Percentiles rank a stretch among this genome's conserved stretches.
These are phyloP conservation scores for Spilarctia lutea DNA, from an alignment of 2,888 invertebrate genomes.

Conservation along the genomic window DNA sequence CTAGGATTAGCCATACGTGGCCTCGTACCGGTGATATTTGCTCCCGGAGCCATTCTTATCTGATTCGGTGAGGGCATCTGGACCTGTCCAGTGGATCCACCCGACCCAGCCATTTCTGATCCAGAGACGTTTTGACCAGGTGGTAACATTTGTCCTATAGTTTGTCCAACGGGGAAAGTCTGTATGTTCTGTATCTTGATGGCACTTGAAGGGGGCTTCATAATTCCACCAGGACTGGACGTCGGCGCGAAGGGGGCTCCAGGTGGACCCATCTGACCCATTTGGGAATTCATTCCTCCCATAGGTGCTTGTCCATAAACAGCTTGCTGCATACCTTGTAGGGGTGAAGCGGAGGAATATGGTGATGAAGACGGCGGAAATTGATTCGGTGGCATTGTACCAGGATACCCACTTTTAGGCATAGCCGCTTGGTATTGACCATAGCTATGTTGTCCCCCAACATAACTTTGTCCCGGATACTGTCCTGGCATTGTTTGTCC, in stretches of 20 bases:
- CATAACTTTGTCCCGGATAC: conserved; percentile 68
- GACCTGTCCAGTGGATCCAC: conserved; percentile 59
- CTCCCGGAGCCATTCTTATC: conserved; percentile 75
- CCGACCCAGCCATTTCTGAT: conserved; percentile 50
- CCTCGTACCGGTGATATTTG: conserved; percentile 66
- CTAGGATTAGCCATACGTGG: conserved; percentile 74
- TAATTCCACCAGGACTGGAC: conserved; percentile 70
- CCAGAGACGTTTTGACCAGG: conserved; percentile 52
- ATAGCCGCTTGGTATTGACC: conserved; percentile 71
- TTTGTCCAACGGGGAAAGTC: conserved; percentile 74
- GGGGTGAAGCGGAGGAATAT: conserved; percentile 72
- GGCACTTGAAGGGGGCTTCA: conserved; percentile 69
- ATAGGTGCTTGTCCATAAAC: conserved; percentile 73
- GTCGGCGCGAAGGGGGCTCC: conserved; percentile 61
- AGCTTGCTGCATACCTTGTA: conserved; percentile 81
- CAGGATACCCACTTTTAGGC: conserved; percentile 72
- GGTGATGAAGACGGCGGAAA: conserved; percentile 67
- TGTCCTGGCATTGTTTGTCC: conserved; percentile 73
- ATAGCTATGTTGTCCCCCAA: conserved; percentile 68
- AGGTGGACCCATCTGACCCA: conserved; percentile 67
- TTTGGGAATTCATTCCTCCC: conserved; percentile 53
- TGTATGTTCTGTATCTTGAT: conserved; percentile 80
- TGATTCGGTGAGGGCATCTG: conserved; percentile 74
- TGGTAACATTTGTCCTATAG: conserved; percentile 53
- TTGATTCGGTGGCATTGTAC: conserved; percentile 60